Conservation (phyloP, 2,113 vertebrate genomes). For the Lepisosteus osseus region DNA sequence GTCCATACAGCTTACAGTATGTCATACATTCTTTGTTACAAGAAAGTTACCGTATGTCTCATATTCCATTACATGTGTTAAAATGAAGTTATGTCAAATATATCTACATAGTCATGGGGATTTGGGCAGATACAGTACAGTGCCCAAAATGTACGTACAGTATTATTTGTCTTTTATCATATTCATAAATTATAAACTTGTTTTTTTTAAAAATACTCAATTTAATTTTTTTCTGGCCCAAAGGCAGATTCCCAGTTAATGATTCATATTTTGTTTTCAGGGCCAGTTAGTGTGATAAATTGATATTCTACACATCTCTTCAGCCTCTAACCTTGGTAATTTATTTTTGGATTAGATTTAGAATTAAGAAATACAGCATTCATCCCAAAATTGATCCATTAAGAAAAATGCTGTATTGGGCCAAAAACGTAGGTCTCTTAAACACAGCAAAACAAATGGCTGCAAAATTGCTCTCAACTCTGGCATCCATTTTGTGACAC, state of each 20-base stretch:
- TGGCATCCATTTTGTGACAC: slow-evolving; percentile 21
- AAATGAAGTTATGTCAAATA: too few species aligned
- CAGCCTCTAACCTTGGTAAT: not conserved
- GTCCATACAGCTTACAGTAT: not conserved
- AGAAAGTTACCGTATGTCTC: too few species aligned
- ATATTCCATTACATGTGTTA: too few species aligned
- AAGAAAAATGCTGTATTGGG: not conserved
- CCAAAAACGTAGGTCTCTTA: slow-evolving; percentile 7
- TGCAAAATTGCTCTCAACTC: slow-evolving; percentile 32
- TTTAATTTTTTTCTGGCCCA: too few species aligned
- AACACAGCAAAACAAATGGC: slow-evolving; percentile 22
- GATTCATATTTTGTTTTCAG: not conserved
- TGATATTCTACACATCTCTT: too few species aligned
- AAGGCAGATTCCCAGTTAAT: not conserved
- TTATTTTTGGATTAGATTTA: slow-evolving; percentile 3
- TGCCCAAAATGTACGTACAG: too few species aligned
- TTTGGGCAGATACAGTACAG: too few species aligned
- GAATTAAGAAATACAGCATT: not conserved
- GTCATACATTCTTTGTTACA: not conserved
- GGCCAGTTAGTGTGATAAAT: too few species aligned
- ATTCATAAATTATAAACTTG: too few species aligned
- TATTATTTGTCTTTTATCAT: too few species aligned
- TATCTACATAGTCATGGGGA: too few species aligned
- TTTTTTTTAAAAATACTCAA: too few species aligned
- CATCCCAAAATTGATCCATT: not conserved